Evolutionary conservation across 1,140 invertebrate genomes (phyloP).

Genomic region (Polypedilum pembai): DNA sequence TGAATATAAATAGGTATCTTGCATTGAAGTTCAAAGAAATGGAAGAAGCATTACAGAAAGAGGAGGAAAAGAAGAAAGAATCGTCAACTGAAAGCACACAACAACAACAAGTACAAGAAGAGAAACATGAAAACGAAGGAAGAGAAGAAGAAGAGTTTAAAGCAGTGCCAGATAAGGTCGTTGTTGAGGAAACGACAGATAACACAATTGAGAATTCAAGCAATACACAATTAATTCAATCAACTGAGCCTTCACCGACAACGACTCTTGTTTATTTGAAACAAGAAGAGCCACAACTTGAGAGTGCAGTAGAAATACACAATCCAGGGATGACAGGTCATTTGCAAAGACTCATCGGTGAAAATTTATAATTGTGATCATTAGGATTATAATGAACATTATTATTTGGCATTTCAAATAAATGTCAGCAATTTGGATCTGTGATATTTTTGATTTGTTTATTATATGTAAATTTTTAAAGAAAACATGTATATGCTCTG

Average conservation of each 20-base stretch:
- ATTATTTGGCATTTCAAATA: not conserved
- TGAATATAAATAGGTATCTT: constrained; percentile 54
- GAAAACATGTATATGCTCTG: no score
- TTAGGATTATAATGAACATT: not conserved
- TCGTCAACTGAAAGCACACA: constrained; percentile 26
- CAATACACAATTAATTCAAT: not conserved
- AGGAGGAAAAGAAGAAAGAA: constrained; percentile 36
- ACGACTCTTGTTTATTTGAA: not conserved
- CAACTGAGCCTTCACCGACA: not conserved
- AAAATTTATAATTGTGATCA: not conserved
- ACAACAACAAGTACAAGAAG: constrained; percentile 33
- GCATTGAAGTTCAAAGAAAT: constrained; percentile 74
- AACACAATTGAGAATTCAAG: not conserved
- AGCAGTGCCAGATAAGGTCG: not conserved
- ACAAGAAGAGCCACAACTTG: constrained; percentile 5
- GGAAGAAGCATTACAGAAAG: constrained; percentile 61
- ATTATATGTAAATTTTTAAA: no score
- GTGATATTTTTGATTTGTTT: constrained; percentile 16
- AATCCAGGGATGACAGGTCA: constrained; percentile 40
- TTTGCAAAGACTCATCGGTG: constrained; percentile 29
- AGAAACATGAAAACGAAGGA: constrained; percentile 31
- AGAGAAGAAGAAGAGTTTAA: constrained; percentile 28
- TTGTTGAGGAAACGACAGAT: constrained; percentile 16
- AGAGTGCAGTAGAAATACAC: constrained; percentile 41
- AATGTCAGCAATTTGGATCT: constrained; percentile 17